These are phyloP conservation scores for Sebastes itinus DNA, from an alignment of 2,797 vertebrate species.

Conservation along the genomic window DNA sequence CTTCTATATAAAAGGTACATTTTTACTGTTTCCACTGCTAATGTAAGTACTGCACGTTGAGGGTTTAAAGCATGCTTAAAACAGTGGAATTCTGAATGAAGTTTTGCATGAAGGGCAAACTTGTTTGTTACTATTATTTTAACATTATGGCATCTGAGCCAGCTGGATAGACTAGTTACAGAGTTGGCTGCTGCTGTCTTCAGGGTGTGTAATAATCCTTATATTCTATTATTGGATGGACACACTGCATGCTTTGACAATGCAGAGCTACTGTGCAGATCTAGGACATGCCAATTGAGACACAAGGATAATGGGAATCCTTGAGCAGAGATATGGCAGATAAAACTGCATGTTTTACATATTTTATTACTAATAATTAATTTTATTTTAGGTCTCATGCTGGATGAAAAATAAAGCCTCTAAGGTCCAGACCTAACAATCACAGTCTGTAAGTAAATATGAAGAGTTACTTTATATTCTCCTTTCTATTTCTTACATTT, in stretches of 20 bases:
- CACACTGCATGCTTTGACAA: neutral
- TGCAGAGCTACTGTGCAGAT: constrained; percentile 2
- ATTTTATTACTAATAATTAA: neutral
- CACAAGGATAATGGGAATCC: constrained; percentile 11
- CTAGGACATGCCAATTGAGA: constrained; percentile 40
- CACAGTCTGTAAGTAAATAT: neutral
- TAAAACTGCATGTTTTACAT: neutral
- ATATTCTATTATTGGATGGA: constrained; percentile 18
- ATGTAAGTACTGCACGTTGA: neutral
- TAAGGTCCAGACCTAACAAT: neutral
- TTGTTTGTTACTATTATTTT: neutral
- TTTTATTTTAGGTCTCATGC: neutral
- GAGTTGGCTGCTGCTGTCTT: neutral
- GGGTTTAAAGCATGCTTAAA: neutral
- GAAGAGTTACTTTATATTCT: neutral
- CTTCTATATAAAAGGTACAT: neutral
- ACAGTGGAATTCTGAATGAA: neutral
- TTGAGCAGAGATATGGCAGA: neutral
- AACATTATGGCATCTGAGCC: neutral
- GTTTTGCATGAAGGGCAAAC: neutral
- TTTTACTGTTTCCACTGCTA: neutral
- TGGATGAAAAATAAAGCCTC: neutral
- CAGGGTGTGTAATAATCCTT: neutral
- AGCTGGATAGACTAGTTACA: neutral
- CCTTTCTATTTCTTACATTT: neutral